Base-by-base conservation (phyloP, 2,113 vertebrate species). In the Naja naja region DNA sequence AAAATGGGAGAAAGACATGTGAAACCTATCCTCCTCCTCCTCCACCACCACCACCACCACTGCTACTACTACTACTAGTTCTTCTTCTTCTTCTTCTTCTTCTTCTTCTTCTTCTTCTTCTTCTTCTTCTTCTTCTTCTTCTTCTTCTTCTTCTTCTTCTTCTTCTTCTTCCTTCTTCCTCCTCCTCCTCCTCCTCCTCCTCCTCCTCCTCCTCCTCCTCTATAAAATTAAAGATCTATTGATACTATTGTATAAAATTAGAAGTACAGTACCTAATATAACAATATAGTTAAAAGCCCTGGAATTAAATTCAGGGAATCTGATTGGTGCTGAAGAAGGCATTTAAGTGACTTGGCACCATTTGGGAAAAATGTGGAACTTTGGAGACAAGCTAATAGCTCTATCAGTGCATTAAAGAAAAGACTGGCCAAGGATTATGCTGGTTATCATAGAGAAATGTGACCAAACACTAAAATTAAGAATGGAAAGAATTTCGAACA, bases 361-460 rank as follows among this genome's bases (percentile, higher is more conserved):
- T 90, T 88, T 91, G 94, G 95, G 95, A 91, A 95, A 90, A 5
- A 94, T 94, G 89, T 91, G 92, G 3, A 64, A 58, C 47, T 34
- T 55, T 92, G 93, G 94, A 94, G 94, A 90, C 93, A 96, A 92
- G 92, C 93, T 96, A 93, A 94, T 95, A 94, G 92, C 58, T 94
- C 86, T 94, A 94, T 94, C 95, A 97, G 94, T 94, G 95, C 96
- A 92, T 93, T 92, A 96, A 95, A 97, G 95, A 94, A 97, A 39
- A 97, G 94, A 27, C 20, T n/a, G 88, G 93, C 93, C 93, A 95
- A 95, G 96, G 49, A 23, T 96, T 97, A 95, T 96, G 95, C 94
- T 91, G 52, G 94, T 90, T 96, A 96, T 96, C 94, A 90, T 69
- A 90, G 47, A 96, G 94, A 96, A 81, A 94, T 96, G 95, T 91